Evolutionary conservation across 2,888 invertebrate genomes (phyloP).

Genomic region (Metalampra italica): DNA sequence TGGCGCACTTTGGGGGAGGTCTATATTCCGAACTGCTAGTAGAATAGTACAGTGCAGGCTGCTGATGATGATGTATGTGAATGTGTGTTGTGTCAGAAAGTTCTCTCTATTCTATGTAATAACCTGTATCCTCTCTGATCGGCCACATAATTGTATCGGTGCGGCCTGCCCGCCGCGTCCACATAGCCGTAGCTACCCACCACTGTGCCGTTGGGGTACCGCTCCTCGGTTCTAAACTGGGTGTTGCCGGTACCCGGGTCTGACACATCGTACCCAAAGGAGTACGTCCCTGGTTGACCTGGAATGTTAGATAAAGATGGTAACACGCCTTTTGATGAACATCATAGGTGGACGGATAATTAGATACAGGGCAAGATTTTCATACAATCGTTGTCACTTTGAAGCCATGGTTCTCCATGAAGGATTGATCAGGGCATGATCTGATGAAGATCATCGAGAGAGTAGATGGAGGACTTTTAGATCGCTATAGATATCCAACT

Average conservation of each 20-base stretch:
- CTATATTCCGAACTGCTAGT: no score
- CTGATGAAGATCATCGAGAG: no score
- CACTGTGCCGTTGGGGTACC: constrained; percentile 84
- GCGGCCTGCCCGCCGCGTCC: constrained; percentile 80
- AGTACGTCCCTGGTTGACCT: constrained; percentile 80
- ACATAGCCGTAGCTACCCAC: constrained; percentile 85
- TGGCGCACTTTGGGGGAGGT: no score
- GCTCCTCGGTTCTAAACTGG: constrained; percentile 85
- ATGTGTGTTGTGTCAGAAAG: not conserved
- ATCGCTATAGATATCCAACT: no score
- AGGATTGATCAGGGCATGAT: no score
- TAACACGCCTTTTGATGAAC: no score
- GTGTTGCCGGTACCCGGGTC: constrained; percentile 81
- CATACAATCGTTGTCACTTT: no score
- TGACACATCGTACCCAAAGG: constrained; percentile 84
- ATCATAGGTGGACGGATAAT: no score
- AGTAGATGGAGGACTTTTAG: no score
- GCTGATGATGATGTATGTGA: not conserved
- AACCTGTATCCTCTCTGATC: constrained; percentile 83
- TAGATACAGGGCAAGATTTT: no score
- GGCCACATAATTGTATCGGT: constrained; percentile 81
- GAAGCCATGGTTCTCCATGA: no score
- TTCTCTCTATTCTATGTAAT: not conserved
- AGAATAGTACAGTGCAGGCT: no score
- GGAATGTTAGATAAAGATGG: constrained; percentile 13